phyloP scores from a whole-genome alignment of 2,113 vertebrate genomes.

The Phycodurus eques region DNA sequence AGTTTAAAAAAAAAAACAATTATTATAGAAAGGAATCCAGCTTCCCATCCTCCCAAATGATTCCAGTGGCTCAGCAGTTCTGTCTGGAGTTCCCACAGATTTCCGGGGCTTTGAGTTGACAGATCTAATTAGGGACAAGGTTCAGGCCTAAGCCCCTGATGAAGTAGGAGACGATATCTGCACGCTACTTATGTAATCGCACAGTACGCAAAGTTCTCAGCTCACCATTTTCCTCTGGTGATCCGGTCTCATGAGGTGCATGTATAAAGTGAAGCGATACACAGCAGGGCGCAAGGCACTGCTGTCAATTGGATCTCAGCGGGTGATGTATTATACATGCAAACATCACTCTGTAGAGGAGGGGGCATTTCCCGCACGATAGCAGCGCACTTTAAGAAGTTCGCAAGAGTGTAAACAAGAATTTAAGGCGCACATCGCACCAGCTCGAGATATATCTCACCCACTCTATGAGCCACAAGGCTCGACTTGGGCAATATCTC shows the following conservation, averaged over 20 bases:
- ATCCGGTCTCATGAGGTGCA: conserved; percentile 23
- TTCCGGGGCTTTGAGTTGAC: conserved; percentile 52
- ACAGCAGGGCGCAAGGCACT: background rate
- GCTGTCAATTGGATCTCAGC: conserved; percentile 9
- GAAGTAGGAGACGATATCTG: conserved; percentile 41
- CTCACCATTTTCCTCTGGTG: conserved; percentile 12
- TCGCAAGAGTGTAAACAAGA: conserved; percentile 1
- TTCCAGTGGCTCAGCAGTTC: conserved; percentile 42
- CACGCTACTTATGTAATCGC: conserved; percentile 41
- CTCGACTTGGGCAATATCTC: conserved; percentile 19
- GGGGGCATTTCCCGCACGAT: conserved; percentile 10
- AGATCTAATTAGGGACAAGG: conserved; percentile 60
- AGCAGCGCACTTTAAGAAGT: conserved; percentile 21
- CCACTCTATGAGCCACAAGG: conserved; percentile 23
- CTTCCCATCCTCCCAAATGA: background rate
- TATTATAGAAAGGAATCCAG: conserved; percentile 3
- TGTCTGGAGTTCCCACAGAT: conserved; percentile 51
- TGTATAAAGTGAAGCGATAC: conserved; percentile 12
- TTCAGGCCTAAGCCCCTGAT: conserved; percentile 36
- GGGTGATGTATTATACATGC: conserved; percentile 4
- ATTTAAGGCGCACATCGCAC: conserved; percentile 39
- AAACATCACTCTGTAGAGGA: conserved; percentile 4
- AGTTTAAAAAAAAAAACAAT: background rate
- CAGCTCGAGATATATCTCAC: conserved; percentile 45
- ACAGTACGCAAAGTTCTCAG: conserved; percentile 27